phyloP scores from a whole-genome alignment of 2,888 invertebrate genomes.

The Eulithis prunata region DNA sequence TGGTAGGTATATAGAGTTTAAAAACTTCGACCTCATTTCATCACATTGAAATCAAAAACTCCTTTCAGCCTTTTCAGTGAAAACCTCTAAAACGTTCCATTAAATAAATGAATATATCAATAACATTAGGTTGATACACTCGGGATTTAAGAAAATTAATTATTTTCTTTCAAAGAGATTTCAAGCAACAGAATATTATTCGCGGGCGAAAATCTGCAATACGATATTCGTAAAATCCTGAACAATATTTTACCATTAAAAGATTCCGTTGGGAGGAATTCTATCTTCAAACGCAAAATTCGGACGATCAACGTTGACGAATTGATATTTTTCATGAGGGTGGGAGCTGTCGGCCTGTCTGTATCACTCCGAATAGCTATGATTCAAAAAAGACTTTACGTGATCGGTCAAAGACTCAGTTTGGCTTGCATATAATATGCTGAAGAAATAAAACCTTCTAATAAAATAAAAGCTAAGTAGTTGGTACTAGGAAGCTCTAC shows the following conservation, averaged over 20 bases:
- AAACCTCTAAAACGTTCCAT: background rate
- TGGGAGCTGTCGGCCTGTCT: background rate
- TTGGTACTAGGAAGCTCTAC: too few species aligned
- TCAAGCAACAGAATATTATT: conserved; percentile 25
- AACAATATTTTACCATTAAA: conserved; percentile 60
- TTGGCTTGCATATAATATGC: background rate
- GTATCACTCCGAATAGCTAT: background rate
- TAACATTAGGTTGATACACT: background rate
- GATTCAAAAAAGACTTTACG: background rate
- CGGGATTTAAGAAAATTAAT: background rate
- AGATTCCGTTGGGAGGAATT: conserved; percentile 55
- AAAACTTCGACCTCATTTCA: too few species aligned
- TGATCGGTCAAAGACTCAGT: conserved; percentile 2
- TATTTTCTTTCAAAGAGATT: conserved; percentile 3
- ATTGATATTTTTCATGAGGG: conserved; percentile 76
- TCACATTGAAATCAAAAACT: too few species aligned
- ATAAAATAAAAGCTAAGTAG: too few species aligned
- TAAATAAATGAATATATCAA: background rate
- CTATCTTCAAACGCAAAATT: conserved; percentile 25
- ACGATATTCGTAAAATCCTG: conserved; percentile 53
- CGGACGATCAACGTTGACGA: conserved; percentile 60
- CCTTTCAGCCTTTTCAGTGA: too few species aligned
- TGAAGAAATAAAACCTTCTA: background rate
- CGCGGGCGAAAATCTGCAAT: conserved; percentile 47
- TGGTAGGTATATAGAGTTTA: too few species aligned